Evolutionary conservation across 2,797 vertebrate species (phyloP), one percentile per base, ranked within the genome.

Genomic region (Eupleurogrammus muticus): DNA sequence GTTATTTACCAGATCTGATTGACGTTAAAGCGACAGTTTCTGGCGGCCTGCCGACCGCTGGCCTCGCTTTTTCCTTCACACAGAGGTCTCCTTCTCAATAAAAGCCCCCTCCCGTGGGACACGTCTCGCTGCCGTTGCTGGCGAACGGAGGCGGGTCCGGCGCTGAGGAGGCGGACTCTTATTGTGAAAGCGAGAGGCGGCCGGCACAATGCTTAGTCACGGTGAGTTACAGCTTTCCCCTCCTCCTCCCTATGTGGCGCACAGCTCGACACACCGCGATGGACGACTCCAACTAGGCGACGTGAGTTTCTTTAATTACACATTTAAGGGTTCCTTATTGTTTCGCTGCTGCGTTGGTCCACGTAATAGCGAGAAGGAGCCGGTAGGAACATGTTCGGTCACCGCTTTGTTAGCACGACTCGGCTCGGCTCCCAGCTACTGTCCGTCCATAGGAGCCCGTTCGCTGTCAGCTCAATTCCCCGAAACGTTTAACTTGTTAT

Each of bases 171-270:
- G 46, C 56, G 50, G 63, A 79, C 94, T 95, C 67, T 96, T 96
- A 95, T 94, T 96, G 77, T 96, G 96, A 95, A 94, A 80, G 83
- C 70, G 44, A 55, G 64, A 61, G 36, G 78, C 79, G 90, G 83
- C 89, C 82, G 67, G 79, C 14, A 91, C 92, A 93, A 87, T 97
- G 96, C 96, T 96, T 96, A 97, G 96, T 97, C 96, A 97, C 82
- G 94, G 94, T 96, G 96, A 96, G 92, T 94, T 93, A 94, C 88
- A 78, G 92, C 92, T 92, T 89, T 80, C 59, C 77, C 55, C 57
- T 13, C 75, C 83, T 75, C 75, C 79, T 85, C 83, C 66, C 67
- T 86, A 64, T 86, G 86, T 85, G 86, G 87, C 82, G 83, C 78
- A 83, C 83, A 85, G 83, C 86, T 87, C 83, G 56, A 47, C 71